A percentile compares a stretch with the other conserved stretches of the same genome.
These are phyloP conservation scores for Eutolmus rufibarbis DNA, from an alignment of 2,888 invertebrate species.

Conservation along the genomic window DNA sequence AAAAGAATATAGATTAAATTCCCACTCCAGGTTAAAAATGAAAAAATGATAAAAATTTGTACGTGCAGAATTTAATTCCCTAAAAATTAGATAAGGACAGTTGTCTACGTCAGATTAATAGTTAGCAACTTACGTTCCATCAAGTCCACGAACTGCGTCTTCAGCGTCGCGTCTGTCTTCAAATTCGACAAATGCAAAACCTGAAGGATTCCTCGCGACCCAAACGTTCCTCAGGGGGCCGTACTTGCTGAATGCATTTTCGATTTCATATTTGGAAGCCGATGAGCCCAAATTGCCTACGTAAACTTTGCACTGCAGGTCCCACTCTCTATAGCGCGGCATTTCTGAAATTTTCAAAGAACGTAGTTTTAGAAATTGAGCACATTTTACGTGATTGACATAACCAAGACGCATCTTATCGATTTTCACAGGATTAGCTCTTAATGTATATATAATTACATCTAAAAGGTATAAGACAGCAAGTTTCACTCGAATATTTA, in stretches of 20 bases:
- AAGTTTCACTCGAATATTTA: background rate
- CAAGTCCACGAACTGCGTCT: constrained; percentile 81
- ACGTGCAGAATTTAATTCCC: too few relatives aligned
- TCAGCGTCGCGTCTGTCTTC: constrained; percentile 86
- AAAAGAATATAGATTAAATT: background rate
- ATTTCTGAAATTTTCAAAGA: constrained; percentile 47
- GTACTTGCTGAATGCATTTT: constrained; percentile 83
- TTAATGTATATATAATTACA: background rate
- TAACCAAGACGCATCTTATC: background rate
- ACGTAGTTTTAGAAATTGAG: background rate
- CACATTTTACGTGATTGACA: background rate
- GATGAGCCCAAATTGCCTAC: constrained; percentile 88
- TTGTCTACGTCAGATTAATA: background rate
- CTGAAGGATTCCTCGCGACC: constrained; percentile 91
- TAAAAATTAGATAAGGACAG: too few relatives aligned
- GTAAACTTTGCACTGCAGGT: constrained; percentile 85
- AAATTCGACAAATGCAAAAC: constrained; percentile 87
- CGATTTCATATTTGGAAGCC: constrained; percentile 84
- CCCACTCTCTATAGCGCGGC: constrained; percentile 74
- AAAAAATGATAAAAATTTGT: too few relatives aligned
- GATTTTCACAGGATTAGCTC: background rate
- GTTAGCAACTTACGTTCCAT: constrained; percentile 74
- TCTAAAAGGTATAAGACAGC: background rate
- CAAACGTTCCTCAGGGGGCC: constrained; percentile 87
- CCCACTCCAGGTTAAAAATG: too few relatives aligned